Percentiles rank a stretch among this genome's conserved stretches.
Evolutionary conservation across 2,113 vertebrate genomes (phyloP).

Genomic region (Vulpes vulpes): DNA sequence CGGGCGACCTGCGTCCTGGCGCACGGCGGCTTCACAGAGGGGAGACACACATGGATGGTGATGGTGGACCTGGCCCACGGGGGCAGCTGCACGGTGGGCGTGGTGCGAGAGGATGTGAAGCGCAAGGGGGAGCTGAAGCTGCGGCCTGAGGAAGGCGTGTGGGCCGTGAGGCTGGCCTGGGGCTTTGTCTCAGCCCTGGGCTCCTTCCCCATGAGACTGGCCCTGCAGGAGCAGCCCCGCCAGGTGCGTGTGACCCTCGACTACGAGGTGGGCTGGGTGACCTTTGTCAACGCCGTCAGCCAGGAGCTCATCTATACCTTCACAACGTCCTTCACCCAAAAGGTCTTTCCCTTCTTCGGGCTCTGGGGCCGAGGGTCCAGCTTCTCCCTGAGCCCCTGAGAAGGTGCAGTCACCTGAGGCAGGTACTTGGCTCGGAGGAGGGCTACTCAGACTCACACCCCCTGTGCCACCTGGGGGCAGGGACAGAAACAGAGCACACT

Average conservation of each 20-base stretch:
- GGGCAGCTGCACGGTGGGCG: conserved; percentile 76
- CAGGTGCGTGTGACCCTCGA: conserved; percentile 91
- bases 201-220: conserved; percentile 82
- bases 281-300: conserved; percentile 88
- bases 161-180: conserved; percentile 77
- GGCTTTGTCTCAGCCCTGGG: conserved; percentile 72
- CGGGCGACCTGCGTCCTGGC: conserved; percentile 80
- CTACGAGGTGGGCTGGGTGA: conserved; percentile 89
- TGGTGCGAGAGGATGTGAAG: not conserved
- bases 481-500: not conserved
- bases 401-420: not conserved
- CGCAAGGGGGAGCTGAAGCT: conserved; percentile 76
- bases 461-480: not conserved
- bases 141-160: conserved; percentile 73
- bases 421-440: too few relatives aligned
- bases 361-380: conserved; percentile 78
- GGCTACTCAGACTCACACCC: too few relatives aligned
- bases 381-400: conserved; percentile 74
- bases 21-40: conserved; percentile 21
- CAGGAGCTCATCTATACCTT: conserved; percentile 91
- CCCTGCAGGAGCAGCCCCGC: conserved; percentile 84
- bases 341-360: conserved; percentile 87
- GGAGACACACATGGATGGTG: conserved; percentile 76
- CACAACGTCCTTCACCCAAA: conserved; percentile 88
- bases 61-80: conserved; percentile 67